Conservation (phyloP, 2,888 invertebrate genomes). For the Trichopoda pennipes region DNA sequence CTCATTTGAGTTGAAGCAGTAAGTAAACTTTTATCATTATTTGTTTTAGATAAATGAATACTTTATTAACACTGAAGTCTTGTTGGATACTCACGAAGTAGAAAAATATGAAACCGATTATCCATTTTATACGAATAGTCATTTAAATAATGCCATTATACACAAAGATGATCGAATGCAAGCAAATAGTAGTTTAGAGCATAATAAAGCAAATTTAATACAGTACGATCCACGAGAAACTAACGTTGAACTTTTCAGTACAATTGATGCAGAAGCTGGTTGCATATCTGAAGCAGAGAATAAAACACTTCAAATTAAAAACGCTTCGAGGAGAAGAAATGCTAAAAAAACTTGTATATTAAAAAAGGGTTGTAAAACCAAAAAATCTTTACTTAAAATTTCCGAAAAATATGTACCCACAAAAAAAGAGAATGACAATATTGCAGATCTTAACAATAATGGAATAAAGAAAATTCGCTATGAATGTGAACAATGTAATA, state of each 20-base stretch:
- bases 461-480: constrained; percentile 45
- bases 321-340: background rate
- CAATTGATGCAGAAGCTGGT: background rate
- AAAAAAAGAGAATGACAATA: background rate
- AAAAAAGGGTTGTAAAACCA: constrained; percentile 29
- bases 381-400: background rate
- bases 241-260: background rate
- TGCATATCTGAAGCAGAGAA: background rate
- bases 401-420: background rate
- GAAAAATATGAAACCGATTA: constrained; percentile 53
- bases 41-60: constrained; percentile 46
- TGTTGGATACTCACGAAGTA: constrained; percentile 21
- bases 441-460: background rate
- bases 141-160: constrained; percentile 6
- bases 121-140: constrained; percentile 16
- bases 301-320: background rate
- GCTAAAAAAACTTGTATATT: constrained; percentile 1
- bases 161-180: background rate
- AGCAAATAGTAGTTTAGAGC: background rate
- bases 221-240: background rate
- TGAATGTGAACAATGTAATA: constrained; percentile 57
- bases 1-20: background rate
- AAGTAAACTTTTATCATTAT: background rate
- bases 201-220: background rate
- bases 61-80: constrained; percentile 22